Evolutionary conservation across 1,140 invertebrate species (phyloP).

Genomic region (Leptinotarsa undecemlineata): DNA sequence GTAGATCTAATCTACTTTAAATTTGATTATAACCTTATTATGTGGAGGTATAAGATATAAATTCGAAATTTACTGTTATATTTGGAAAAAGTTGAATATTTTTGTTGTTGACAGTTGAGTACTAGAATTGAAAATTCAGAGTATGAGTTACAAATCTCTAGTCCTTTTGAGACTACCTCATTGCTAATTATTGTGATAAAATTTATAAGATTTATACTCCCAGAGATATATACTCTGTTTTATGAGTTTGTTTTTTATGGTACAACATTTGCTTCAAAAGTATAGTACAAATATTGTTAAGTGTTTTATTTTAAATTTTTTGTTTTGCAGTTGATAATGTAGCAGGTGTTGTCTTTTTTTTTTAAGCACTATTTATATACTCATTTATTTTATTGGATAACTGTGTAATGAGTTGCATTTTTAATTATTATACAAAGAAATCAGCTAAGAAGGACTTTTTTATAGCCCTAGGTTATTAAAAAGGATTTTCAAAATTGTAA

Average conservation of each 20-base stretch:
- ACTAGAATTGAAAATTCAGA: slow-evolving; percentile 19
- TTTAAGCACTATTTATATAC: too few relatives aligned
- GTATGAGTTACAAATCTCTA: slow-evolving; percentile 7
- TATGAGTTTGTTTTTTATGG: slow-evolving; percentile 22
- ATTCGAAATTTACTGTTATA: slow-evolving; percentile 7
- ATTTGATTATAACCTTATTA: slow-evolving; percentile 6
- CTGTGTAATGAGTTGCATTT: too few relatives aligned
- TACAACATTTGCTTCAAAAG: slow-evolving; percentile 37
- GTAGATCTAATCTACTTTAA: slow-evolving; percentile 26
- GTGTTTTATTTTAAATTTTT: slow-evolving; percentile 38
- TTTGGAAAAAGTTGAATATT: slow-evolving; percentile 7
- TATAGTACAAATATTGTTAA: slow-evolving; percentile 35
- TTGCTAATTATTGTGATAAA: slow-evolving; percentile 33
- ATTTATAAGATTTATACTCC: neutral
- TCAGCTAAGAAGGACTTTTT: too few relatives aligned
- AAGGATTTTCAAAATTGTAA: too few relatives aligned
- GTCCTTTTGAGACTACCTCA: slow-evolving; percentile 32
- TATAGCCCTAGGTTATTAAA: too few relatives aligned
- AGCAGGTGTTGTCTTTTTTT: neutral
- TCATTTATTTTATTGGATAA: too few relatives aligned
- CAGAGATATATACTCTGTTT: slow-evolving; percentile 24
- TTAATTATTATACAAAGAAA: too few relatives aligned
- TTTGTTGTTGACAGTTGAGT: slow-evolving; percentile 14
- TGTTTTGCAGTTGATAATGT: slow-evolving; percentile 14
- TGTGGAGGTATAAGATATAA: neutral